Evolutionary conservation across 1,140 invertebrate genomes (phyloP).

Genomic region (Dermatophagoides farinae): DNA sequence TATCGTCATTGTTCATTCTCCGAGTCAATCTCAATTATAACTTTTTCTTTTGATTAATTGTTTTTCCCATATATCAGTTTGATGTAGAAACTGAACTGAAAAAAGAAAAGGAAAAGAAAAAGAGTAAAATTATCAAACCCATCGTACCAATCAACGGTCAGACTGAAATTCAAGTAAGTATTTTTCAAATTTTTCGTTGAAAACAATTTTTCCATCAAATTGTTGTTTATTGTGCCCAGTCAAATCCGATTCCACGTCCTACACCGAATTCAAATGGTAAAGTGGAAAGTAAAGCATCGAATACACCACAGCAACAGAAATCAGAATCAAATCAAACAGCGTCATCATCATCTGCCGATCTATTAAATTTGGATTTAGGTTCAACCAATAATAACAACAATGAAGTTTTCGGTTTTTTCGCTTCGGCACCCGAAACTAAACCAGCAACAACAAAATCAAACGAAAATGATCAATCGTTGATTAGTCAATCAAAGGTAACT

Average conservation of each 20-base stretch:
- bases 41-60: background rate
- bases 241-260: conserved; percentile 15
- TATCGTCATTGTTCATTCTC: too few species aligned
- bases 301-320: background rate
- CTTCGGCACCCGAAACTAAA: background rate
- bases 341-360: conserved; percentile 9
- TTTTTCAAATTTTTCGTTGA: background rate
- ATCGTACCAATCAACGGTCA: conserved; percentile 2
- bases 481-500: background rate
- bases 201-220: background rate
- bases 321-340: background rate
- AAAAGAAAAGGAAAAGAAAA: conserved; percentile 24
- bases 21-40: background rate
- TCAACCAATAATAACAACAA: conserved; percentile 4
- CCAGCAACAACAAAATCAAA: background rate
- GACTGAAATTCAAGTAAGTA: conserved; percentile 4
- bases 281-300: conserved; percentile 5
- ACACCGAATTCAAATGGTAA: conserved; percentile 19
- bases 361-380: conserved; percentile 9
- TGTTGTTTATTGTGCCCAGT: conserved; percentile 2
- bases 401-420: conserved; percentile 14
- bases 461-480: background rate
- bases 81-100: conserved; percentile 23
- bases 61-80: conserved; percentile 16
- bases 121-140: conserved; percentile 7